These are phyloP conservation scores for Syrphus vitripennis DNA, from an alignment of 2,888 invertebrate species.

Conservation along the genomic window DNA sequence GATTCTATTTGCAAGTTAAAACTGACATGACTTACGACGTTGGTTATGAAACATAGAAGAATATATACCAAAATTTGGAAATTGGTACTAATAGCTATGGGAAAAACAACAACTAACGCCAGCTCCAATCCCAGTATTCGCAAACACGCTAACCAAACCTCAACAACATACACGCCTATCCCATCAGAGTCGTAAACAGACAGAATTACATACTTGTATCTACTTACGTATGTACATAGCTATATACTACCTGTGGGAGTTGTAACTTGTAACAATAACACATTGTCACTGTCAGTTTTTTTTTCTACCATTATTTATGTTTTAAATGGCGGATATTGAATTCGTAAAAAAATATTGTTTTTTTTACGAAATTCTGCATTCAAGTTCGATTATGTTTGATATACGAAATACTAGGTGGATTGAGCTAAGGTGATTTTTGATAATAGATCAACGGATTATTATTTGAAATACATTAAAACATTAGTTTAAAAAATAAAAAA, in stretches of 20 bases:
- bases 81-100: neutral
- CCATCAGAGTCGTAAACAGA: constrained; percentile 22
- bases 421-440: too few species aligned
- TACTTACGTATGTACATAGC: too few species aligned
- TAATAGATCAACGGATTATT: too few species aligned
- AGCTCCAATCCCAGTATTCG: neutral
- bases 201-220: constrained; percentile 19
- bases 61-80: neutral
- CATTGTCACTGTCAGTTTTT: constrained; percentile 63
- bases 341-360: neutral
- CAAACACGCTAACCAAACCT: constrained; percentile 34
- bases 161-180: constrained; percentile 37
- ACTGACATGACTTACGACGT: neutral
- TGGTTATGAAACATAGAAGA: neutral
- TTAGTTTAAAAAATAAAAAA: too few species aligned
- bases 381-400: too few species aligned
- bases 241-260: constrained; percentile 57
- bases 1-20: neutral
- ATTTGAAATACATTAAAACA: too few species aligned
- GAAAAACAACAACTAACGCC: neutral
- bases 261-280: constrained; percentile 40
- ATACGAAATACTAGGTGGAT: too few species aligned
- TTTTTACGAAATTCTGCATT: too few species aligned
- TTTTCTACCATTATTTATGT: neutral
- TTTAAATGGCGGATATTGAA: neutral